Conservation (phyloP, 2,888 invertebrate species). For the Pheosia tremula region DNA sequence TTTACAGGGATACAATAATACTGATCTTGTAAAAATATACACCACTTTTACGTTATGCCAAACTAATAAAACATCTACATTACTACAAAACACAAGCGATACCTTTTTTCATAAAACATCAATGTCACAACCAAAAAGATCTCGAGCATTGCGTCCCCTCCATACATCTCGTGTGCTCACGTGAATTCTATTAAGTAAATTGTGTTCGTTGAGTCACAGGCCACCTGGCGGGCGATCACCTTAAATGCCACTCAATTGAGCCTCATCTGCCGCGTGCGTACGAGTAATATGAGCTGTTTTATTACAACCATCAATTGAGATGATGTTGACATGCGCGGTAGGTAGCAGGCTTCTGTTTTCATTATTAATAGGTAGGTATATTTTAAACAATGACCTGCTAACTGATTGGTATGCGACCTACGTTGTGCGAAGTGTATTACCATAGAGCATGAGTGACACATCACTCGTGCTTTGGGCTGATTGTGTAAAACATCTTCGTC, state of each 20-base stretch:
- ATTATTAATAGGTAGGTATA: not conserved
- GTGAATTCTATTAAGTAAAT: conserved; percentile 62
- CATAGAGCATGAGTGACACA: no score
- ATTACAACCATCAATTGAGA: conserved; percentile 4
- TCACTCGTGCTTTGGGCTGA: no score
- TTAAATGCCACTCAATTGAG: conserved; percentile 49
- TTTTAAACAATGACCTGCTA: no score
- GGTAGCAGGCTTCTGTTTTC: not conserved
- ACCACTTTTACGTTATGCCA: no score
- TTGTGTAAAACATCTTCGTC: no score
- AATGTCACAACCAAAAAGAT: conserved; percentile 1
- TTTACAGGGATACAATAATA: no score
- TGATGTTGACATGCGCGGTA: not conserved
- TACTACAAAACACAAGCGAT: no score
- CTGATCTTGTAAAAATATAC: no score
- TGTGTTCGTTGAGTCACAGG: conserved; percentile 61
- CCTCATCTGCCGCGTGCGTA: conserved; percentile 27
- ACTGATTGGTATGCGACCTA: no score
- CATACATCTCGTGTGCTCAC: conserved; percentile 28
- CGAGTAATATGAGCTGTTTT: conserved; percentile 9
- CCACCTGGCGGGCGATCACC: conserved; percentile 73
- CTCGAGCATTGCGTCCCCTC: conserved; percentile 31
- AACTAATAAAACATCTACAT: no score
- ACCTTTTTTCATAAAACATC: no score
- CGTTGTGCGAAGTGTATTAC: no score